phyloP scores from a whole-genome alignment of 2,113 vertebrate species.

The Chloroceryle aenea region DNA sequence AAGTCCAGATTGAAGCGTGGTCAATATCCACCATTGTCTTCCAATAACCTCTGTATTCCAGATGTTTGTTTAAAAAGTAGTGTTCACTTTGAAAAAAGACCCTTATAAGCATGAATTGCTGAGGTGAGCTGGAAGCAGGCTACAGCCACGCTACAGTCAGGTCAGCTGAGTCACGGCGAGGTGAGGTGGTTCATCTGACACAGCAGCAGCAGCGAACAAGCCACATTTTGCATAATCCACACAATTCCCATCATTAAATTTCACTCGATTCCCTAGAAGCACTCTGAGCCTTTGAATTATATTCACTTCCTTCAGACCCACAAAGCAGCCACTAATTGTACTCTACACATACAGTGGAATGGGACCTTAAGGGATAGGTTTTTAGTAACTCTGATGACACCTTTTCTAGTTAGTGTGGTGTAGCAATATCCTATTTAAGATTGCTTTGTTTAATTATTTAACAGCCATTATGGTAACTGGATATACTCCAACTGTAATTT shows the following conservation, averaged over 20 bases:
- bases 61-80: not conserved
- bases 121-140: not conserved
- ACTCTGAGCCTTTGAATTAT: slow-evolving; percentile 16
- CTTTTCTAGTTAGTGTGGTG: slow-evolving; percentile 10
- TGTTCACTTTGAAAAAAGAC: not conserved
- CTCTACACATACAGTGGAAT: not conserved
- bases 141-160: not conserved
- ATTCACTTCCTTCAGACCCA: not conserved
- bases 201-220: fast-evolving
- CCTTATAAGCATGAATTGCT: not conserved
- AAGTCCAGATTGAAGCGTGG: slow-evolving; percentile 12
- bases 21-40: not conserved
- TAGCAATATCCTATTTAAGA: slow-evolving; percentile 43
- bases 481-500: slow-evolving; percentile 59
- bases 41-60: not conserved
- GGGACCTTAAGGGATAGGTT: slow-evolving; percentile 5
- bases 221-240: not conserved
- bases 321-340: slow-evolving; percentile 25
- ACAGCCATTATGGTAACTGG: slow-evolving; percentile 56
- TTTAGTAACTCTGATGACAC: slow-evolving; percentile 50
- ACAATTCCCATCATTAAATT: not conserved
- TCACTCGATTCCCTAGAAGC: not conserved
- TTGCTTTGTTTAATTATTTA: slow-evolving; percentile 69
- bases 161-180: not conserved
- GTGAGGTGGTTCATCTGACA: not conserved